Evolutionary conservation across 2,113 vertebrate species (phyloP).

Genomic region (Suricata suricatta): DNA sequence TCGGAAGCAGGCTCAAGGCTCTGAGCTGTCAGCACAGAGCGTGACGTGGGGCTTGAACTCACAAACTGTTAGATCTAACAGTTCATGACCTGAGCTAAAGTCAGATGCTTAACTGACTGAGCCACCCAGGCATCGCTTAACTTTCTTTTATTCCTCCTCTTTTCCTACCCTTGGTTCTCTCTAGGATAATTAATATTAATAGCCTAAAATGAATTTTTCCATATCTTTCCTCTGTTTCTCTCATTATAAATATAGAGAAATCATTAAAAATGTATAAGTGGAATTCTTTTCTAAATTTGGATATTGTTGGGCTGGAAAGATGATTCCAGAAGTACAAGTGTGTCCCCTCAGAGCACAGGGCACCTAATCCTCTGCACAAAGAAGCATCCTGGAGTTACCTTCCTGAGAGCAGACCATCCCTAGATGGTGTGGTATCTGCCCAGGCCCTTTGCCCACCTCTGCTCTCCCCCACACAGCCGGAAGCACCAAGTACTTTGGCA

Average conservation of each 20-base stretch:
- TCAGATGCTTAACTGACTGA: no score
- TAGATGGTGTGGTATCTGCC: rapidly evolving
- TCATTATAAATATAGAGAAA: background rate
- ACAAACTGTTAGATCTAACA: no score
- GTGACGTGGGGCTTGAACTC: no score
- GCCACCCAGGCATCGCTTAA: no score
- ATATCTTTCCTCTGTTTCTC: background rate
- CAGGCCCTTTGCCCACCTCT: background rate
- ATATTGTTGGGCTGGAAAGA: background rate
- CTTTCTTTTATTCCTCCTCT: background rate
- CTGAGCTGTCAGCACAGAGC: no score
- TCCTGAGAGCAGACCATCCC: background rate
- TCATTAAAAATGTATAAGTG: background rate
- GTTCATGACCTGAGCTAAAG: no score
- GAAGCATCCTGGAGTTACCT: background rate
- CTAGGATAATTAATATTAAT: background rate
- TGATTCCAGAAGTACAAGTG: background rate
- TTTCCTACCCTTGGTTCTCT: background rate
- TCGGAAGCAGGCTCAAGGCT: no score
- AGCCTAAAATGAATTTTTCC: background rate
- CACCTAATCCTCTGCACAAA: rapidly evolving
- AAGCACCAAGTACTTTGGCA: slow-evolving; percentile 86
- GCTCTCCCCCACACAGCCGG: slow-evolving; percentile 78
- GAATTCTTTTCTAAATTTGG: background rate
- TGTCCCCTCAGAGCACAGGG: background rate